Conservation (phyloP, 2,888 invertebrate genomes). For the Silvanus unidentatus region DNA sequence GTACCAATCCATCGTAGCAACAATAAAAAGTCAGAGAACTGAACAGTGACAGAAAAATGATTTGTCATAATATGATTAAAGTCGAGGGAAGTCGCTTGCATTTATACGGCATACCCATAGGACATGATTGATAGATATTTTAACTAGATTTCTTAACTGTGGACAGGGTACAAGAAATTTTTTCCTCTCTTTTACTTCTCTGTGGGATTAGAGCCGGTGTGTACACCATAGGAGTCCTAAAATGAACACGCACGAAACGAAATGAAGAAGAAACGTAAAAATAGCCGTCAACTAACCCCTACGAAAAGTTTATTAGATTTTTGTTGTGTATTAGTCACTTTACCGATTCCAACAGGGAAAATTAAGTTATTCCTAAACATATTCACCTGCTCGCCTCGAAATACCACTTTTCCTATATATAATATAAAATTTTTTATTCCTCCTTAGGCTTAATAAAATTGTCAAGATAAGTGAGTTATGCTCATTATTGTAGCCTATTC, state of each 20-base stretch:
- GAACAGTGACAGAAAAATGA: constrained; percentile 22
- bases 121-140: constrained; percentile 27
- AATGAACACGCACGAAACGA: not conserved
- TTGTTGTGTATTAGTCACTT: constrained; percentile 24
- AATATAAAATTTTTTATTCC: too few species aligned
- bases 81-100: too few species aligned
- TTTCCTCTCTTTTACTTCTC: constrained; percentile 15
- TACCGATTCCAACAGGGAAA: constrained; percentile 15
- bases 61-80: constrained; percentile 27
- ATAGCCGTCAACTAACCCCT: constrained; percentile 10
- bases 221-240: constrained; percentile 16
- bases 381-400: constrained; percentile 1
- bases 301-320: constrained; percentile 21
- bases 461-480: too few species aligned
- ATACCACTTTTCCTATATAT: too few species aligned
- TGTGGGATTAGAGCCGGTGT: constrained; percentile 14
- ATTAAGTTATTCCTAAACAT: not conserved
- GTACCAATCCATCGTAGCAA: too few species aligned
- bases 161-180: constrained; percentile 24
- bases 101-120: not conserved
- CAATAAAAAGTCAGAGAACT: too few species aligned
- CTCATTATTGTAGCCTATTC: too few species aligned
- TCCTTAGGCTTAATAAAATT: too few species aligned
- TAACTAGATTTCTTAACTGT: constrained; percentile 24
- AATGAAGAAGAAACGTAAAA: constrained; percentile 1